Conservation (phyloP, 2,888 invertebrate species). For the Hoplodrina ambigua region DNA sequence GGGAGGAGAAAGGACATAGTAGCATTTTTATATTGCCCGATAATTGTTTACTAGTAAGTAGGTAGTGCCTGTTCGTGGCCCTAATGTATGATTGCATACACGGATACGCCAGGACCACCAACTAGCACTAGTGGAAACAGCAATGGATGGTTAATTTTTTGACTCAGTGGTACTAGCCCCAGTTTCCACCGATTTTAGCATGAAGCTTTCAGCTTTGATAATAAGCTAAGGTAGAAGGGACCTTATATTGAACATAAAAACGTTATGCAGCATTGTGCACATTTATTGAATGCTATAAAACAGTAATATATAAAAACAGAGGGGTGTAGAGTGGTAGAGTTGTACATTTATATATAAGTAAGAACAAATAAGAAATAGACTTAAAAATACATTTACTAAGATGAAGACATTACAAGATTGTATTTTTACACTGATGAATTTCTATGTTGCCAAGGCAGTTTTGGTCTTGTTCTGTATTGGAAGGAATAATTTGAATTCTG, state of each 20-base stretch:
- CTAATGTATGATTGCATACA: too few relatives aligned
- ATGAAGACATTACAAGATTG: constrained; percentile 62
- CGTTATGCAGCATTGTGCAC: constrained; percentile 23
- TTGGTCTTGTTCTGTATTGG: constrained; percentile 96
- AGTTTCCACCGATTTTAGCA: background rate
- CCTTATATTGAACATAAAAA: constrained; percentile 18
- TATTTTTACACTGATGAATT: constrained; percentile 60
- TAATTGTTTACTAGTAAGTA: too few relatives aligned
- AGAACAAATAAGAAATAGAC: constrained; percentile 76
- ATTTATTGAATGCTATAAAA: constrained; percentile 48
- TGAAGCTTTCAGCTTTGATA: background rate
- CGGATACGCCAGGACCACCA: too few relatives aligned
- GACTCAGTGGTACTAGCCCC: background rate
- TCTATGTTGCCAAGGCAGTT: constrained; percentile 87
- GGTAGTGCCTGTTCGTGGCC: too few relatives aligned
- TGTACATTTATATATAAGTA: constrained; percentile 61
- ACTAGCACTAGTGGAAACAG: too few relatives aligned
- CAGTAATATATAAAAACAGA: constrained; percentile 62
- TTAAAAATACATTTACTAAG: constrained; percentile 82
- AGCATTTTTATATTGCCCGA: too few relatives aligned
- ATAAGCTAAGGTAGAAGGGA: background rate
- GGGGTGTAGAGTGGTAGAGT: constrained; percentile 65
- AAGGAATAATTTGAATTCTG: constrained; percentile 98
- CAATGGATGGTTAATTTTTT: too few relatives aligned
- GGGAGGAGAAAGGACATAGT: too few relatives aligned